Conservation (phyloP, 37 sponge, comb jelly and placozoan species). For the Spongilla lacustris region DNA sequence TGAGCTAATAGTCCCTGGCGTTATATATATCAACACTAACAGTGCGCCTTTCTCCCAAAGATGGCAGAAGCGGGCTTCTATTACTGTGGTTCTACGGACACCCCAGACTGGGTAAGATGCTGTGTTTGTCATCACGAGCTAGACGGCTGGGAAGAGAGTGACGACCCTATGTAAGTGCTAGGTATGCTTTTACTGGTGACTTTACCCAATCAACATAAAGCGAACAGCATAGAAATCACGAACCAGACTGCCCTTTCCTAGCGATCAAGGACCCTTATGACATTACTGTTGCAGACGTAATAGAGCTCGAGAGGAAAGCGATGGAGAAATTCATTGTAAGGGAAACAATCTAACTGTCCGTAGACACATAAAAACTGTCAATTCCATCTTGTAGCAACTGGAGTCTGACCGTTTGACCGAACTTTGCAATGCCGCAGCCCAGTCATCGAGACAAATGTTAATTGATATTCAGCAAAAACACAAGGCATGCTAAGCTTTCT, state of each 20-base stretch:
- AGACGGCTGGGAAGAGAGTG: conserved; percentile 82
- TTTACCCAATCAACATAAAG: background rate
- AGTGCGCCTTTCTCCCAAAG: background rate
- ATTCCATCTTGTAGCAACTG: no score
- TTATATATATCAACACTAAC: background rate
- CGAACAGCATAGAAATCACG: conserved; percentile 37
- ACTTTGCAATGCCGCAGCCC: no score
- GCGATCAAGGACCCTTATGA: conserved; percentile 75
- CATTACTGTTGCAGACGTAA: conserved; percentile 63
- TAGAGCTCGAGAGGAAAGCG: conserved; percentile 69
- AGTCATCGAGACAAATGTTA: no score
- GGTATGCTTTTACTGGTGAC: background rate
- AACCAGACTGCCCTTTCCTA: conserved; percentile 49
- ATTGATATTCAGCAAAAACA: no score
- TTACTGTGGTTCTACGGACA: conserved; percentile 41
- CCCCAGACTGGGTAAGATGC: conserved; percentile 76
- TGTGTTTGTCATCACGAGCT: conserved; percentile 77
- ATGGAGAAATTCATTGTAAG: conserved; percentile 45
- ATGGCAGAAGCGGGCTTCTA: conserved; percentile 90
- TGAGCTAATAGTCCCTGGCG: background rate
- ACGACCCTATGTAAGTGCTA: conserved; percentile 51
- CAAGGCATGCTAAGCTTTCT: no score
- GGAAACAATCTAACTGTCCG: background rate
- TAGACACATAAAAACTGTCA: no score
- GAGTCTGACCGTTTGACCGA: no score